Conservation (phyloP, 2,113 vertebrate genomes). For the Fregetta grallaria region DNA sequence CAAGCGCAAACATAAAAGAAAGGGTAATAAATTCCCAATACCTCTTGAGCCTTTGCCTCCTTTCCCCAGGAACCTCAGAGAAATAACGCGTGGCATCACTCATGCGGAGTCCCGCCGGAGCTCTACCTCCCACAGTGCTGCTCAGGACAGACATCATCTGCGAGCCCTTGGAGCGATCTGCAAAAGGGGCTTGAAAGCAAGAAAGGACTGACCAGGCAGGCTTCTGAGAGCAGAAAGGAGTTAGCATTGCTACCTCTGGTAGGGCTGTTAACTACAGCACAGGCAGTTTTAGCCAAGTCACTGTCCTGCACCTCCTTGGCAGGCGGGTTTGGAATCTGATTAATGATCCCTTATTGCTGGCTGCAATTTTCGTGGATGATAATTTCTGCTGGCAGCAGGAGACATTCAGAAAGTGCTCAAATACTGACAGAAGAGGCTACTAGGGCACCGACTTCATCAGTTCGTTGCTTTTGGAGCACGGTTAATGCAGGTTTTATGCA, state of each 20-base stretch:
- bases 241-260: neutral
- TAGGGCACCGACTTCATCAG: neutral
- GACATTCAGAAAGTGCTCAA: slow-evolving; percentile 12
- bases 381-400: slow-evolving; percentile 13
- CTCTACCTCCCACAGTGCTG: accelerated
- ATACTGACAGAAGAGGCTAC: slow-evolving; percentile 5
- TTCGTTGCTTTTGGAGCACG: neutral
- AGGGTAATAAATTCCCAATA: neutral
- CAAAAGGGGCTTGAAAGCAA: neutral
- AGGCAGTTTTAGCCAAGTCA: neutral
- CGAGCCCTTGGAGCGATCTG: neutral
- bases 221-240: neutral
- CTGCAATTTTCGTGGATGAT: neutral
- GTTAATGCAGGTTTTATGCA: neutral
- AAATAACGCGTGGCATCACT: accelerated
- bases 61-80: neutral
- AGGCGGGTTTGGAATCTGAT: neutral
- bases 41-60: neutral
- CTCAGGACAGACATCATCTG: accelerated
- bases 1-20: neutral
- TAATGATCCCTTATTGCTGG: neutral
- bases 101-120: accelerated
- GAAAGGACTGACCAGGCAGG: neutral
- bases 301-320: neutral
- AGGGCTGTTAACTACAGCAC: neutral